Percentiles rank a stretch among this genome's conserved stretches.
Evolutionary conservation across 1,140 invertebrate genomes (phyloP).

Genomic region (Euglossa dilemma): DNA sequence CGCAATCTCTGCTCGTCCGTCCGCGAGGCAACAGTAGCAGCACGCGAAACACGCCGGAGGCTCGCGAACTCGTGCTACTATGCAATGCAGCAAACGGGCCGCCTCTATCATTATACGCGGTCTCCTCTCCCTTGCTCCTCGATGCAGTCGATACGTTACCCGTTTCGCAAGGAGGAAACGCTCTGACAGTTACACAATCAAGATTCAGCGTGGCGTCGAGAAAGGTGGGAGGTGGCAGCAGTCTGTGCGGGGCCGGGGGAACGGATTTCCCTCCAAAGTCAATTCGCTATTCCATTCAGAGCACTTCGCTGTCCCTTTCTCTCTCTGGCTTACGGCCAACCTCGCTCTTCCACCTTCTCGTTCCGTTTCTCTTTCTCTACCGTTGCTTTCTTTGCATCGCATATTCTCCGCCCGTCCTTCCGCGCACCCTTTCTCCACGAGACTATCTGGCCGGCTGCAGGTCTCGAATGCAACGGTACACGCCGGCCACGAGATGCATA

Average conservation of each 20-base stretch:
- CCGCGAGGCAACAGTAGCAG: background rate
- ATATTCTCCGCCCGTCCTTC: background rate
- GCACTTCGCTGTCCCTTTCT: background rate
- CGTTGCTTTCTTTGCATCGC: conserved; percentile 23
- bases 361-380: background rate
- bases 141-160: conserved; percentile 48
- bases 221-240: background rate
- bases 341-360: background rate
- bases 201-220: conserved; percentile 47
- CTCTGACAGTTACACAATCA: conserved; percentile 71
- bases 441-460: conserved; percentile 40
- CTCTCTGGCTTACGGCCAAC: background rate
- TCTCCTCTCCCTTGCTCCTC: background rate
- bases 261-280: conserved; percentile 60
- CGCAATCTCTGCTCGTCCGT: background rate
- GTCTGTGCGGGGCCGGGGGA: conserved; percentile 13
- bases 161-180: conserved; percentile 59
- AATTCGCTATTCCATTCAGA: conserved; percentile 67
- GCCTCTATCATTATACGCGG: background rate
- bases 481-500: conserved; percentile 41
- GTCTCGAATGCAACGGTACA: conserved; percentile 63
- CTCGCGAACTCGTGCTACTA: conserved; percentile 20
- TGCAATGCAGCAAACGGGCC: background rate
- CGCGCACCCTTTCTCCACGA: background rate
- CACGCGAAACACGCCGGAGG: background rate